Percentiles rank a stretch among this genome's conserved stretches.
These are phyloP conservation scores for Rhyacichthys aspro DNA, from an alignment of 2,797 vertebrate species.

Conservation along the genomic window DNA sequence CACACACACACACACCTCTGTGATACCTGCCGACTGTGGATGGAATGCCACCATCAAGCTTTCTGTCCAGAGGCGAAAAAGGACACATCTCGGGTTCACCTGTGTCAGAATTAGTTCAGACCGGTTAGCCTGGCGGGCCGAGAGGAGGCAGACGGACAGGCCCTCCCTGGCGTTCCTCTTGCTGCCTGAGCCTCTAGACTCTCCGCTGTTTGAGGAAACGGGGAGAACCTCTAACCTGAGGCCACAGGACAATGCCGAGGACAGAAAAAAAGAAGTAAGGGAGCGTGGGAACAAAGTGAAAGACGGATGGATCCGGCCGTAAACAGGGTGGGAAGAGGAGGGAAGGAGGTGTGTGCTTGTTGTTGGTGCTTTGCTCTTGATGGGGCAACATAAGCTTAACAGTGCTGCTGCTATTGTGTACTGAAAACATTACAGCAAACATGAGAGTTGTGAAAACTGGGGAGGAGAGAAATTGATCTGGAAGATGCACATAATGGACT, in stretches of 20 bases:
- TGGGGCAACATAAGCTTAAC: slow-evolving; percentile 75
- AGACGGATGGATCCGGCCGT: slow-evolving; percentile 53
- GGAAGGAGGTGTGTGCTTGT: slow-evolving; percentile 64
- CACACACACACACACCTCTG: slow-evolving; percentile 50
- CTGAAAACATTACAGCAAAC: slow-evolving; percentile 71
- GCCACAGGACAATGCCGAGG: slow-evolving; percentile 75
- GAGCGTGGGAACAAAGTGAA: slow-evolving; percentile 74
- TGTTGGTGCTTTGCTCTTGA: slow-evolving; percentile 66
- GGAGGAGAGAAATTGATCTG: slow-evolving; percentile 60
- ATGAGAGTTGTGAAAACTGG: slow-evolving; percentile 54
- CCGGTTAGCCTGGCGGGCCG: slow-evolving; percentile 84
- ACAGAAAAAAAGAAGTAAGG: slow-evolving; percentile 58
- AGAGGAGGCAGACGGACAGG: slow-evolving; percentile 60
- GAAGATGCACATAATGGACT: slow-evolving; percentile 60
- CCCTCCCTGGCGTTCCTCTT: slow-evolving; percentile 80
- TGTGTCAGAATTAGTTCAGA: slow-evolving; percentile 89
- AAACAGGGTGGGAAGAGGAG: slow-evolving; percentile 68
- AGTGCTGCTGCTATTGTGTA: slow-evolving; percentile 62
- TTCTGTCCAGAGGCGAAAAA: slow-evolving; percentile 86
- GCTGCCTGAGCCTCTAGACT: slow-evolving; percentile 54
- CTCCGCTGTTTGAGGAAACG: slow-evolving; percentile 75
- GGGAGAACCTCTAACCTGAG: slow-evolving; percentile 84
- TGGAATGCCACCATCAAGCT: slow-evolving; percentile 85
- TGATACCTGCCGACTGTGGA: slow-evolving; percentile 87
- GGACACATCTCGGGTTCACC: slow-evolving; percentile 79